Percentiles rank a stretch among this genome's conserved stretches.
These are phyloP conservation scores for Halocynthia aurantium DNA, from an alignment of 23 tunicate species.

Conservation along the genomic window DNA sequence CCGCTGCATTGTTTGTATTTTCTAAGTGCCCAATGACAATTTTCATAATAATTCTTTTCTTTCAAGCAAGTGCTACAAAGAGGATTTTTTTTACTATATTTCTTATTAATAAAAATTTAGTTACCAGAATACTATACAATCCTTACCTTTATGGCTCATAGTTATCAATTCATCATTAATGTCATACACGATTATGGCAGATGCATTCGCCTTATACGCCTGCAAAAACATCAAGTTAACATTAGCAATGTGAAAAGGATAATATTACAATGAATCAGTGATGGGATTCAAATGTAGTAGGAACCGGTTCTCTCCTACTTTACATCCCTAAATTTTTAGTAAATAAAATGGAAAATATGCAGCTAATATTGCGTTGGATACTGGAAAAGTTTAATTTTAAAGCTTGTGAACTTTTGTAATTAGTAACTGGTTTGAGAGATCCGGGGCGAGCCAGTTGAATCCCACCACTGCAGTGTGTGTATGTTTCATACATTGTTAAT, in stretches of 20 bases:
- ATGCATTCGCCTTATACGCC: conserved; percentile 54
- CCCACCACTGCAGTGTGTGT: background rate
- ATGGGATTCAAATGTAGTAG: too few relatives aligned
- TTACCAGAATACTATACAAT: background rate
- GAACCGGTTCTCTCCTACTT: too few relatives aligned
- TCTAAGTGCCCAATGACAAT: too few relatives aligned
- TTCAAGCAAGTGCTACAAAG: too few relatives aligned
- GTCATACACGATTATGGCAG: conserved; percentile 50
- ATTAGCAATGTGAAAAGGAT: too few relatives aligned
- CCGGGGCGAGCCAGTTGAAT: background rate
- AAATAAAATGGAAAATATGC: background rate
- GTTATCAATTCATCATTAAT: conserved; percentile 5
- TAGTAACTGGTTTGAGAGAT: too few relatives aligned
- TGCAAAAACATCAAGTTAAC: background rate
- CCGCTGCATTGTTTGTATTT: too few relatives aligned
- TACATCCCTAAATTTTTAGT: background rate
- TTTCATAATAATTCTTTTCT: too few relatives aligned
- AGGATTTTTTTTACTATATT: too few relatives aligned
- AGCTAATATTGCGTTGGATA: background rate
- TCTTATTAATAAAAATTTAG: too few relatives aligned
- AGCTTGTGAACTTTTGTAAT: too few relatives aligned
- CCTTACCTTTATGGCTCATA: conserved; percentile 55
- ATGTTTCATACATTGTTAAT: conserved; percentile 40
- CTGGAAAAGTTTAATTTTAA: background rate
- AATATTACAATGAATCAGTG: too few relatives aligned